phyloP scores from a whole-genome alignment of 2,888 invertebrate genomes.

The Drosophila prostipennis region DNA sequence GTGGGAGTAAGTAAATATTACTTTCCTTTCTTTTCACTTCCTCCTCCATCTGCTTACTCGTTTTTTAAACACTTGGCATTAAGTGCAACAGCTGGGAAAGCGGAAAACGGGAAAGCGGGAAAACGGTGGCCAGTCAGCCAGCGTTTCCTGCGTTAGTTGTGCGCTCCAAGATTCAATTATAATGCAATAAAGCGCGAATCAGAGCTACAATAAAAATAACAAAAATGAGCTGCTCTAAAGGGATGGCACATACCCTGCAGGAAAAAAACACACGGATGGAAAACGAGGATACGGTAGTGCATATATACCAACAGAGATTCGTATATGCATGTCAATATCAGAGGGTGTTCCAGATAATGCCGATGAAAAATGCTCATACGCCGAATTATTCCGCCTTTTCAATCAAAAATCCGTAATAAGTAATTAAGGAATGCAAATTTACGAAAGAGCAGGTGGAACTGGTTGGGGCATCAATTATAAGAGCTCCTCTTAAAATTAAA shows the following conservation, averaged over 20 bases:
- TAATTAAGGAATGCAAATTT: background rate
- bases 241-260: background rate
- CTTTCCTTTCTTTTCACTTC: constrained; percentile 48
- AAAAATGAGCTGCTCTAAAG: constrained; percentile 54
- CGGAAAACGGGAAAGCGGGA: constrained; percentile 5
- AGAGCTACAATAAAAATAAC: constrained; percentile 77
- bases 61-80: constrained; percentile 75
- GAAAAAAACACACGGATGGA: constrained; percentile 7
- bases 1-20: constrained; percentile 73
- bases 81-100: constrained; percentile 70
- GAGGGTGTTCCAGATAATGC: constrained; percentile 10
- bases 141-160: constrained; percentile 79
- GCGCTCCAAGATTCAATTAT: constrained; percentile 83
- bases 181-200: constrained; percentile 83
- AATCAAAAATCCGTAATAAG: background rate
- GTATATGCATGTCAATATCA: constrained; percentile 14
- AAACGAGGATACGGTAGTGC: constrained; percentile 25
- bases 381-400: too few species aligned
- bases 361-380: background rate
- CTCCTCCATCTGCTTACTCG: constrained; percentile 21
- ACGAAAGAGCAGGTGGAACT: background rate
- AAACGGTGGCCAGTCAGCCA: constrained; percentile 68
- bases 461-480: too few species aligned
- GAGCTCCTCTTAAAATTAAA: too few species aligned
- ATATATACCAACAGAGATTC: constrained; percentile 31